Percentiles rank a stretch among this genome's conserved stretches.
These are phyloP conservation scores for Zaprionus ornatus DNA, from an alignment of 1,140 invertebrate genomes.

Conservation along the genomic window DNA sequence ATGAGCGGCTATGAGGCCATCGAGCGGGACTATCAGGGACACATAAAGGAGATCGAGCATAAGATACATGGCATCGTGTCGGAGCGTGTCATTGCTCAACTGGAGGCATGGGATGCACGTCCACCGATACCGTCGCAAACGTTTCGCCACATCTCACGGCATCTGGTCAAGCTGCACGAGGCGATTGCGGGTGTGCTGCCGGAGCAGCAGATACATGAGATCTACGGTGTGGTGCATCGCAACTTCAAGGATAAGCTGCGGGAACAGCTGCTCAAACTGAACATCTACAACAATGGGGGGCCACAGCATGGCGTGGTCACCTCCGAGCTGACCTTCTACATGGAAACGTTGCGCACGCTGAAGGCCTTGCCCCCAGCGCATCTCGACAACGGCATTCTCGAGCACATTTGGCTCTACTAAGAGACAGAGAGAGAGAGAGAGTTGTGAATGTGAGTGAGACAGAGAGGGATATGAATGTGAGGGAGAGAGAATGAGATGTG, in stretches of 20 bases:
- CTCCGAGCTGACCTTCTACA: conserved; percentile 97
- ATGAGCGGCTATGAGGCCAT: conserved; percentile 87
- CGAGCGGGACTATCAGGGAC: conserved; percentile 92
- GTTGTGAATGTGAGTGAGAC: conserved; percentile 9
- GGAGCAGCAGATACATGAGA: conserved; percentile 87
- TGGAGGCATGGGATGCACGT: conserved; percentile 95
- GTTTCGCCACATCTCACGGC: conserved; percentile 96
- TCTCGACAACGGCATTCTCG: conserved; percentile 89
- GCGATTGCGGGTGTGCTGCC: conserved; percentile 93
- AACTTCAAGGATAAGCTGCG: conserved; percentile 94
- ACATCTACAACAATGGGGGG: conserved; percentile 96
- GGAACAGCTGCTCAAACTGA: conserved; percentile 93
- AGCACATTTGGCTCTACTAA: conserved; percentile 88
- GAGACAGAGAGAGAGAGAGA: background rate
- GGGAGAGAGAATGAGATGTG: too few species aligned
- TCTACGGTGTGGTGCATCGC: conserved; percentile 93
- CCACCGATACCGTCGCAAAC: conserved; percentile 97
- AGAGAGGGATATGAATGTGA: background rate
- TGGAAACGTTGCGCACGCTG: conserved; percentile 94
- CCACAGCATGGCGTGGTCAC: conserved; percentile 98
- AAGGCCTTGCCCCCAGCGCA: conserved; percentile 91
- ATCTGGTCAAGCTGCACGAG: conserved; percentile 96
- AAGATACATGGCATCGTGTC: conserved; percentile 96
- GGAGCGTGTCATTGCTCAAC: conserved; percentile 90
- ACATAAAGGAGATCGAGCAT: conserved; percentile 95